Percentiles rank a stretch among this genome's conserved stretches.
Conservation (phyloP, 2,113 vertebrate genomes). For the Chaetops frenatus region DNA sequence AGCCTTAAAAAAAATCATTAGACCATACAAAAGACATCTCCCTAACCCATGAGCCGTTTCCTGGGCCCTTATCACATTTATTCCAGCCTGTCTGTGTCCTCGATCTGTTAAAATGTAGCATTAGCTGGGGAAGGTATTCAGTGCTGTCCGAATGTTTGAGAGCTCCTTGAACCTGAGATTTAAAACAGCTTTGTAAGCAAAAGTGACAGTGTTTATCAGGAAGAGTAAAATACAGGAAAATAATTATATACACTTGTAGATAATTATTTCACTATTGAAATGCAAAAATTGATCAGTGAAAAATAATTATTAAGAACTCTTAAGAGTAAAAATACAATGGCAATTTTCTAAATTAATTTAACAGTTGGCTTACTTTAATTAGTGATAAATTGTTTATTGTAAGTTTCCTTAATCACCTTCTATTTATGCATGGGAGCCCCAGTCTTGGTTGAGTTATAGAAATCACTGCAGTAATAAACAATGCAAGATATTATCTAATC, state of each 20-base stretch:
- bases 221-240: not conserved
- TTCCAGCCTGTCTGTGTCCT: not conserved
- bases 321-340: not conserved
- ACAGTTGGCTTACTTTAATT: constrained; percentile 29
- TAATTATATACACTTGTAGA: not conserved
- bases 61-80: not conserved
- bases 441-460: not conserved
- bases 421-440: not conserved
- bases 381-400: constrained; percentile 17
- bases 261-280: constrained; percentile 2
- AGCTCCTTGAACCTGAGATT: not conserved
- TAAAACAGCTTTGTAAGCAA: not conserved
- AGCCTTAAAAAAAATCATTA: not conserved
- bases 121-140: not conserved
- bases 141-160: not conserved
- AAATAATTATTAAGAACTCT: not conserved
- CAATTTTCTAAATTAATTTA: constrained; percentile 33
- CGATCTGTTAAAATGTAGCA: not conserved
- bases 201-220: not conserved
- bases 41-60: not conserved
- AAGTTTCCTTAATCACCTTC: not conserved
- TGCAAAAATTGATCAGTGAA: constrained; percentile 2
- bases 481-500: not conserved
- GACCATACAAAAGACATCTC: not conserved
- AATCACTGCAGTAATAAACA: not conserved